Conservation (phyloP, 1,140 invertebrate genomes). For the Diploscapter pachys region DNA sequence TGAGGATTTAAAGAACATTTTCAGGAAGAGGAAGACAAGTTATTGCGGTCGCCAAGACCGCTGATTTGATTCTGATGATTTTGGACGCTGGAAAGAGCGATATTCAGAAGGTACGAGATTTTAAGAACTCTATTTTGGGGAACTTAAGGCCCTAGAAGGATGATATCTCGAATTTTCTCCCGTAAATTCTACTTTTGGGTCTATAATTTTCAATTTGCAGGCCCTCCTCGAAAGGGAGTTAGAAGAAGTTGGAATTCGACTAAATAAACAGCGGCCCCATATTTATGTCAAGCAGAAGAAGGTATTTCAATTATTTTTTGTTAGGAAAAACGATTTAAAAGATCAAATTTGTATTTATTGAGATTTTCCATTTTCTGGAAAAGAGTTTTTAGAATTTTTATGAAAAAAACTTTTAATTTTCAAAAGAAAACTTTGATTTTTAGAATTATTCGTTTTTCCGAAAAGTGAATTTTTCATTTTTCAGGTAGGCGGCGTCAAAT, state of each 20-base stretch:
- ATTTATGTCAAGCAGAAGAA: slow-evolving; percentile 88
- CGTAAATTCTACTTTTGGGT: too few relatives aligned
- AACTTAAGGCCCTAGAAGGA: too few relatives aligned
- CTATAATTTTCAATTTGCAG: too few relatives aligned
- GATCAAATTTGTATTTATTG: background rate
- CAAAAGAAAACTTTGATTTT: background rate
- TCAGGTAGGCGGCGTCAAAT: slow-evolving; percentile 87
- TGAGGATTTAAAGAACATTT: slow-evolving; percentile 59
- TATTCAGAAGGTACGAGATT: slow-evolving; percentile 7
- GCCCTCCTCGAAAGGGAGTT: slow-evolving; percentile 91
- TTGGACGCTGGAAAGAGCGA: slow-evolving; percentile 84
- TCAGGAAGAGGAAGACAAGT: slow-evolving; percentile 77
- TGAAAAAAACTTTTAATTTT: background rate
- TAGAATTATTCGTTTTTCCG: too few relatives aligned
- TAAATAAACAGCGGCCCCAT: slow-evolving; percentile 95
- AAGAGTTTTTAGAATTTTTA: background rate
- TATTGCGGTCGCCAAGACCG: slow-evolving; percentile 96
- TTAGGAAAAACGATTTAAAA: background rate
- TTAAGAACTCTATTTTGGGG: too few relatives aligned
- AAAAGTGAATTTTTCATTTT: background rate
- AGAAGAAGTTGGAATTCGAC: slow-evolving; percentile 92
- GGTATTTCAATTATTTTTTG: slow-evolving; percentile 32
- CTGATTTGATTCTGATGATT: slow-evolving; percentile 95
- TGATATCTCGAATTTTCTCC: too few relatives aligned
- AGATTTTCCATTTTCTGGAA: background rate